Evolutionary conservation across 2,113 vertebrate species (phyloP).

Genomic region (Ceyx cyanopectus): DNA sequence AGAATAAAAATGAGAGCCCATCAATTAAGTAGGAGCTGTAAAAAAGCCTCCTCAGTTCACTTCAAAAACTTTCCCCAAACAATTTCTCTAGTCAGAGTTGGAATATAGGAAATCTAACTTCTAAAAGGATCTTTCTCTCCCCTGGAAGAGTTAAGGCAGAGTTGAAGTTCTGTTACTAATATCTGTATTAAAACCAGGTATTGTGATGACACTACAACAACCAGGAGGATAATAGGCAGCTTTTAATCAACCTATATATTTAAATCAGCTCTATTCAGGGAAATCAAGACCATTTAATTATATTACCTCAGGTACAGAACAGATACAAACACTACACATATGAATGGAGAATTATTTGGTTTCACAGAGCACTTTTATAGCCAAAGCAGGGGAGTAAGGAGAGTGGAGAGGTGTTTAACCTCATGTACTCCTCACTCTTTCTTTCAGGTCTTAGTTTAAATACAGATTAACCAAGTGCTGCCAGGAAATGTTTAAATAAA

Average conservation of each 20-base stretch:
- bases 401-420: not conserved
- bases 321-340: not conserved
- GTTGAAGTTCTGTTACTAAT: not conserved
- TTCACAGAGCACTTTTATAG: not conserved
- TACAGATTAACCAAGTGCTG: slow-evolving; percentile 66
- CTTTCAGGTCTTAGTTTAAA: slow-evolving; percentile 52
- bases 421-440: not conserved
- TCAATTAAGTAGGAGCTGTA: not conserved
- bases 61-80: not conserved
- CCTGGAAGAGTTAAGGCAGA: not conserved
- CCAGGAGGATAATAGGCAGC: not conserved
- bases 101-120: not conserved
- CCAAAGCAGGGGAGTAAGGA: not conserved
- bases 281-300: not conserved
- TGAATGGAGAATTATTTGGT: not conserved
- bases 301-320: not conserved
- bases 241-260: not conserved
- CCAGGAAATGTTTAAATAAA: slow-evolving; percentile 78
- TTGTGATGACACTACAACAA: not conserved
- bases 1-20: not conserved
- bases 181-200: not conserved
- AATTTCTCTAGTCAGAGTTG: not conserved
- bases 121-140: not conserved
- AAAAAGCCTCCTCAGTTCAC: not conserved
- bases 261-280: not conserved